phyloP scores from a whole-genome alignment of 2,113 vertebrate genomes.

The Pristiophorus japonicus region DNA sequence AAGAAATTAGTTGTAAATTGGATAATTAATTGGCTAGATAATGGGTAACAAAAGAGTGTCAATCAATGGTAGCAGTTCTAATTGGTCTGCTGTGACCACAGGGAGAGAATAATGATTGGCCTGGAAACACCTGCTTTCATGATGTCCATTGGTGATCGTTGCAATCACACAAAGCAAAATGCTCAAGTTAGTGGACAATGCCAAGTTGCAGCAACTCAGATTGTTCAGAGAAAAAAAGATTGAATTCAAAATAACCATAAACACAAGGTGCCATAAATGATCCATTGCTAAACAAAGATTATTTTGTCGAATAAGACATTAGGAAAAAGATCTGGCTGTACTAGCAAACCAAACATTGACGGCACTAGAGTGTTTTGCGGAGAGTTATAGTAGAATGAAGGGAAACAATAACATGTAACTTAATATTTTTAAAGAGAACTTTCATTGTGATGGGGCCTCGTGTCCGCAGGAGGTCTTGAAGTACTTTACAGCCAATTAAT shows the following conservation, averaged over 20 bases:
- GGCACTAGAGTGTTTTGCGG: neutral
- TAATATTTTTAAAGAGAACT: no score
- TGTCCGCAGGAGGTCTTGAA: no score
- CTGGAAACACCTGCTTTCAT: neutral
- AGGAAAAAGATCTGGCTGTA: neutral
- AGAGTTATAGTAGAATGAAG: neutral
- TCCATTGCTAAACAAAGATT: neutral
- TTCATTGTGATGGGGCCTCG: no score
- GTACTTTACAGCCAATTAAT: neutral
- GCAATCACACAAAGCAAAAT: neutral
- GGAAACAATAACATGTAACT: neutral
- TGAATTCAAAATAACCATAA: neutral
- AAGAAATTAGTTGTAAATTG: no score
- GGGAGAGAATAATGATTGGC: neutral
- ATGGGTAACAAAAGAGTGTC: neutral
- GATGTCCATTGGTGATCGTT: neutral
- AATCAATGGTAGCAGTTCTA: neutral
- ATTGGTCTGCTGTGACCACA: neutral
- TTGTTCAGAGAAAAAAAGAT: neutral
- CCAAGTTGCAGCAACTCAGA: neutral
- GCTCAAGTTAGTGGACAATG: neutral
- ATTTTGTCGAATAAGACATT: neutral
- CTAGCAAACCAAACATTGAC: neutral
- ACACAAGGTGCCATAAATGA: neutral
- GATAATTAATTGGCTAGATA: constrained; percentile 18